Conservation (phyloP, 2,888 invertebrate genomes). For the Thereva nobilitata region DNA sequence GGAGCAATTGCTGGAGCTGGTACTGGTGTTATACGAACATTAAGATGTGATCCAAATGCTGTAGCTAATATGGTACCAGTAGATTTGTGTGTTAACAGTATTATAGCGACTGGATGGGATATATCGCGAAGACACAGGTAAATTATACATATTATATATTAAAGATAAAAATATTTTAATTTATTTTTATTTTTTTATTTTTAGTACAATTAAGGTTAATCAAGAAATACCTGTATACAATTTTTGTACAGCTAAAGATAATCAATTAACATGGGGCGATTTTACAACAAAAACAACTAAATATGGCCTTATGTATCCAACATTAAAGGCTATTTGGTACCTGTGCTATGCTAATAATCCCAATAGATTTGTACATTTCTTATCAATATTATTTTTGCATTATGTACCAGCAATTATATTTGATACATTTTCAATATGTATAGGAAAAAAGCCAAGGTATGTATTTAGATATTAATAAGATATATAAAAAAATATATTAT, state of each 20-base stretch:
- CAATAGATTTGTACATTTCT: conserved; percentile 60
- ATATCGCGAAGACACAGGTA: conserved; percentile 60
- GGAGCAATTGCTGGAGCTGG: conserved; percentile 74
- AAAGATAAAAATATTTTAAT: neutral
- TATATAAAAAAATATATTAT: too few relatives aligned
- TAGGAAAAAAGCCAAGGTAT: conserved; percentile 67
- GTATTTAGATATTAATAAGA: conserved; percentile 43
- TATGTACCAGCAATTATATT: conserved; percentile 68
- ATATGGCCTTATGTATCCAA: conserved; percentile 64
- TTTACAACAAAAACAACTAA: conserved; percentile 65
- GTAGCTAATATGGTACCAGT: conserved; percentile 78
- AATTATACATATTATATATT: neutral
- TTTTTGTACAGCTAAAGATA: conserved; percentile 81
- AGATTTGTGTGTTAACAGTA: conserved; percentile 80
- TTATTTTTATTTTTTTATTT: conserved; percentile 39
- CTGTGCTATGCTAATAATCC: conserved; percentile 66
- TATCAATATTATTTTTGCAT: conserved; percentile 68
- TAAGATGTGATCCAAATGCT: conserved; percentile 70
- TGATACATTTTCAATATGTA: conserved; percentile 62
- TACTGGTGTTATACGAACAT: conserved; percentile 70
- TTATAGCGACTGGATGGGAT: conserved; percentile 79
- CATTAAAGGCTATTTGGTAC: conserved; percentile 71
- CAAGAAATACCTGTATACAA: conserved; percentile 76
- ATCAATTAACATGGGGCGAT: conserved; percentile 79
- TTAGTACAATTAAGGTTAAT: conserved; percentile 47